These are phyloP conservation scores for Macrocentrus cingulum DNA, from an alignment of 1,140 invertebrate genomes.

Conservation along the genomic window DNA sequence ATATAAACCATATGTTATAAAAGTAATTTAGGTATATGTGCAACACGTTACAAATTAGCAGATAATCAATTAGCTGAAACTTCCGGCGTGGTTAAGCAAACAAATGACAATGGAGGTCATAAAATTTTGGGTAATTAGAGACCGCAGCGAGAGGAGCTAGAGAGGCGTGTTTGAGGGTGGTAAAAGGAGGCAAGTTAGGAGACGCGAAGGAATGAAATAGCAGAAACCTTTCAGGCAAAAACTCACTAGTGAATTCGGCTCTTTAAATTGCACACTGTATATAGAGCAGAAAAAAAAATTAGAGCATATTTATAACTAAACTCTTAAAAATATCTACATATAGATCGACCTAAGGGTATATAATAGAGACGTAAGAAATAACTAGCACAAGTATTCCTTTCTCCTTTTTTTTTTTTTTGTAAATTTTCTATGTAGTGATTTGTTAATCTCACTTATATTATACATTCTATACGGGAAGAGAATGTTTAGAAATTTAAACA, in stretches of 20 bases:
- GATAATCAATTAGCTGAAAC: constrained; percentile 48
- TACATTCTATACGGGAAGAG: no score
- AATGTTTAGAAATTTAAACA: no score
- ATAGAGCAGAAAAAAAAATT: background rate
- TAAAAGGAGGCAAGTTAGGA: constrained; percentile 11
- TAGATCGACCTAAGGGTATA: no score
- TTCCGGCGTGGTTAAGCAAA: constrained; percentile 46
- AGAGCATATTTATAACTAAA: background rate
- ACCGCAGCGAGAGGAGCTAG: constrained; percentile 24
- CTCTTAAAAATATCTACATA: no score
- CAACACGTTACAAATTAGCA: constrained; percentile 50
- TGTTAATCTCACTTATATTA: no score
- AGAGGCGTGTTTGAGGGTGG: constrained; percentile 13
- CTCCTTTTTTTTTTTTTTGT: no score
- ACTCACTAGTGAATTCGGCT: background rate
- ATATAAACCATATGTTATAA: constrained; percentile 2
- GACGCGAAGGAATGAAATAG: constrained; percentile 5
- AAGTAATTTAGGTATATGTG: no score
- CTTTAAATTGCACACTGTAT: background rate
- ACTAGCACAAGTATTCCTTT: no score
- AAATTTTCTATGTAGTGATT: no score
- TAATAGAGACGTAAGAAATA: no score
- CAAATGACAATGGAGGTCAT: constrained; percentile 46
- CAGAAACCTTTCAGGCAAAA: constrained; percentile 3
- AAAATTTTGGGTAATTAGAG: constrained; percentile 51